These are phyloP conservation scores for Cecropterus lyciades DNA, from an alignment of 1,140 invertebrate species.

Conservation along the genomic window DNA sequence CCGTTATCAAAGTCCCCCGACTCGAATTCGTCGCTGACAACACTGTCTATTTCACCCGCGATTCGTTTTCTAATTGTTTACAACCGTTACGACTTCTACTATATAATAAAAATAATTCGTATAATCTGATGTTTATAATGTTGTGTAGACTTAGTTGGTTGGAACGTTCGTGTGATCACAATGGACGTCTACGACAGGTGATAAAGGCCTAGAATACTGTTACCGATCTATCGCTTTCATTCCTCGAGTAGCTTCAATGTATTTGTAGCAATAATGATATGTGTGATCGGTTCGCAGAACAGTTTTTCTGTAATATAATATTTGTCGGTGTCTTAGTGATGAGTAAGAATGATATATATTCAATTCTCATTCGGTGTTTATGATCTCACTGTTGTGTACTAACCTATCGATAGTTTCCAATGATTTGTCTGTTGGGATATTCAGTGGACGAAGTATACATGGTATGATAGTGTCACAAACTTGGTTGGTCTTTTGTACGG, in stretches of 20 bases:
- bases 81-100: slow-evolving; percentile 58
- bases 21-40: slow-evolving; percentile 53
- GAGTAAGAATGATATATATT: slow-evolving; percentile 19
- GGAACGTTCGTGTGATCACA: slow-evolving; percentile 40
- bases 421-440: neutral
- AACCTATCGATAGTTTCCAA: slow-evolving; percentile 4
- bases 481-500: neutral
- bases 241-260: slow-evolving; percentile 34
- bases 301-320: slow-evolving; percentile 25
- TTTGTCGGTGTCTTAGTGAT: slow-evolving; percentile 29
- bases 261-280: slow-evolving; percentile 32
- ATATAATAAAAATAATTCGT: slow-evolving; percentile 54
- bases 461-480: neutral
- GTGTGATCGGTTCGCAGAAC: slow-evolving; percentile 31
- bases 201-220: slow-evolving; percentile 65
- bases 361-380: slow-evolving; percentile 14
- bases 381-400: slow-evolving; percentile 12
- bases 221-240: slow-evolving; percentile 37
- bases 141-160: slow-evolving; percentile 72
- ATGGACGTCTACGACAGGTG: slow-evolving; percentile 45
- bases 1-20: slow-evolving; percentile 42
- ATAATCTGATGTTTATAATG: slow-evolving; percentile 70
- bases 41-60: slow-evolving; percentile 48
- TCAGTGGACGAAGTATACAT: slow-evolving; percentile 11
- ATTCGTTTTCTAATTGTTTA: slow-evolving; percentile 67